Evolutionary conservation across 2,113 vertebrate species (phyloP).

Genomic region (Garra rufa): DNA sequence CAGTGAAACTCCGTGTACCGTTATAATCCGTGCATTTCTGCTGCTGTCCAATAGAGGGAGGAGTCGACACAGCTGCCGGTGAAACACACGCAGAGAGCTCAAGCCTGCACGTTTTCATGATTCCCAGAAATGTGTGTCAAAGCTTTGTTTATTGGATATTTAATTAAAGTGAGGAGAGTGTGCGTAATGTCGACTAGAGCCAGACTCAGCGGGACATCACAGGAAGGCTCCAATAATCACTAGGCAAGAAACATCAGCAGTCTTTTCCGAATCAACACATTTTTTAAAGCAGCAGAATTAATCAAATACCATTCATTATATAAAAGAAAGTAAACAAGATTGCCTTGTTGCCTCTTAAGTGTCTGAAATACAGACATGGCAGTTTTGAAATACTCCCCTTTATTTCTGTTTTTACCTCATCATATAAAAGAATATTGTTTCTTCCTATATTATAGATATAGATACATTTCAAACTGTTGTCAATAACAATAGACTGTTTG

Average conservation of each 20-base stretch:
- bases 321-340: slow-evolving; percentile 25
- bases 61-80: slow-evolving; percentile 42
- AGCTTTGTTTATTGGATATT: slow-evolving; percentile 54
- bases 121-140: slow-evolving; percentile 35
- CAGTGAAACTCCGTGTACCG: background rate
- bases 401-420: background rate
- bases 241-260: slow-evolving; percentile 33
- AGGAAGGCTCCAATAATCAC: slow-evolving; percentile 40
- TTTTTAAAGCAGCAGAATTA: slow-evolving; percentile 11
- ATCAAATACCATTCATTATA: background rate
- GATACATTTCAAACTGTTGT: no score
- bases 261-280: slow-evolving; percentile 32
- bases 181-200: slow-evolving; percentile 37
- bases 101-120: slow-evolving; percentile 46
- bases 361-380: background rate
- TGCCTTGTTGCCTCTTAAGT: background rate
- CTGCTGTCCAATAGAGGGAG: slow-evolving; percentile 59
- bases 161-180: slow-evolving; percentile 49
- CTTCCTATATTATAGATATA: no score
- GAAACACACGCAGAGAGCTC: slow-evolving; percentile 29
- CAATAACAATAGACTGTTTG: no score
- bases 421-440: no score
- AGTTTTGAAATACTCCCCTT: background rate
- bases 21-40: slow-evolving; percentile 41
- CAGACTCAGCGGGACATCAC: slow-evolving; percentile 44